phyloP scores from a whole-genome alignment of 2,113 vertebrate species.

The Leuciscus idus region DNA sequence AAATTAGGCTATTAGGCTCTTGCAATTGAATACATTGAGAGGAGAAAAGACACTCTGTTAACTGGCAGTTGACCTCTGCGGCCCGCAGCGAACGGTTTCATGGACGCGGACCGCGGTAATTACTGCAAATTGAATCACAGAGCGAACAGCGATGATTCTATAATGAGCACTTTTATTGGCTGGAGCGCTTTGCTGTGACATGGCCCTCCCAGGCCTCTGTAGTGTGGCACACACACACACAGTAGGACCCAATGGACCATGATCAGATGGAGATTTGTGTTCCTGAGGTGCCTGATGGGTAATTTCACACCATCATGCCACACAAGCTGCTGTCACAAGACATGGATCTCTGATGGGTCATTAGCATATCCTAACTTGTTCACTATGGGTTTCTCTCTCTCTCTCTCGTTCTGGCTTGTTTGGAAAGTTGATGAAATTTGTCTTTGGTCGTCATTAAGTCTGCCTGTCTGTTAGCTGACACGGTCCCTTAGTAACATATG shows the following conservation, averaged over 20 bases:
- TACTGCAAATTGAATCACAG: slow-evolving; percentile 90
- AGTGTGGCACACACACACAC: slow-evolving; percentile 25
- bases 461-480: slow-evolving; percentile 78
- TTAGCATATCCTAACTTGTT: slow-evolving; percentile 61
- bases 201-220: slow-evolving; percentile 42
- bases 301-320: slow-evolving; percentile 61
- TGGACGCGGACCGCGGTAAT: slow-evolving; percentile 91
- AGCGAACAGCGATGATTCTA: slow-evolving; percentile 87
- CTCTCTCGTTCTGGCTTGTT: slow-evolving; percentile 55
- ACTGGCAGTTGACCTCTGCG: slow-evolving; percentile 95
- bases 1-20: slow-evolving; percentile 95
- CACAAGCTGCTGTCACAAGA: slow-evolving; percentile 55
- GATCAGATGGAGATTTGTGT: slow-evolving; percentile 57
- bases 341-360: slow-evolving; percentile 58
- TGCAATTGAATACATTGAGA: slow-evolving; percentile 87
- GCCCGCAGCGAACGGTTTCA: slow-evolving; percentile 86
- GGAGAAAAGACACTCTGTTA: slow-evolving; percentile 89
- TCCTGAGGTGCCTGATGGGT: slow-evolving; percentile 59
- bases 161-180: slow-evolving; percentile 96
- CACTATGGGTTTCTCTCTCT: slow-evolving; percentile 39
- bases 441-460: slow-evolving; percentile 77
- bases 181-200: slow-evolving; percentile 74
- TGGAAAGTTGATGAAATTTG: slow-evolving; percentile 77
- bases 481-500: slow-evolving; percentile 78
- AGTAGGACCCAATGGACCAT: slow-evolving; percentile 66